Evolutionary conservation across 1,140 invertebrate genomes (phyloP).

Genomic region (Scaptomyza montana): DNA sequence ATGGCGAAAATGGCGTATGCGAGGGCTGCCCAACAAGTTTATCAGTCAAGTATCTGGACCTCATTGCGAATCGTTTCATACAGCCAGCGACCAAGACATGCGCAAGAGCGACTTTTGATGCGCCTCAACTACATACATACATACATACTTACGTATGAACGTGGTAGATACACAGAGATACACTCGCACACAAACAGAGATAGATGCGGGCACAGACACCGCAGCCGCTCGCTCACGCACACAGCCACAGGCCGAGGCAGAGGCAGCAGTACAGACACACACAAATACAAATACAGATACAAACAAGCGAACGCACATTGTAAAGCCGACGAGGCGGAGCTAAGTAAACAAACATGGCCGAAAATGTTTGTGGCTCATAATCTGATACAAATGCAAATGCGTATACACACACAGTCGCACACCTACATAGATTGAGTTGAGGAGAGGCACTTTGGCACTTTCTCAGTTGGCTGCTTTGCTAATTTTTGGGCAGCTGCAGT

Average conservation of each 20-base stretch:
- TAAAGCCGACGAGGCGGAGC: conserved; percentile 76
- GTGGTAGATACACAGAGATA: conserved; percentile 23
- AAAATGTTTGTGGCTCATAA: conserved; percentile 83
- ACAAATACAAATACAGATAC: conserved; percentile 15
- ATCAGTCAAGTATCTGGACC: background rate
- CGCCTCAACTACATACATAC: conserved; percentile 62
- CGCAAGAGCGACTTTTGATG: conserved; percentile 72
- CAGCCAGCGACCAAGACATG: conserved; percentile 72
- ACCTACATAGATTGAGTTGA: conserved; percentile 17
- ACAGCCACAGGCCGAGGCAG: background rate
- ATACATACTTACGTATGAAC: conserved; percentile 32
- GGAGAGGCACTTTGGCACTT: conserved; percentile 43
- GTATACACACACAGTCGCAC: conserved; percentile 21
- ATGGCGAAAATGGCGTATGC: conserved; percentile 69
- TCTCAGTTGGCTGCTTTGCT: conserved; percentile 51
- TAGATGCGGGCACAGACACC: conserved; percentile 55
- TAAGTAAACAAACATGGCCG: conserved; percentile 84
- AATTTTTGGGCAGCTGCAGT: conserved; percentile 35
- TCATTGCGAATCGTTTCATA: conserved; percentile 33
- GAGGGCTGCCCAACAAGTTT: conserved; percentile 43
- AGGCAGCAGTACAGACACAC: conserved; percentile 1
- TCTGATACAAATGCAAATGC: conserved; percentile 81
- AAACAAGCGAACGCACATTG: conserved; percentile 45
- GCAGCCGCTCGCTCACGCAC: conserved; percentile 39
- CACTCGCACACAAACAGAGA: conserved; percentile 43